A percentile compares a stretch with the other conserved stretches of the same genome.
Evolutionary conservation across 2,797 vertebrate species (phyloP).

Genomic region (Schizothorax lantsangensis): DNA sequence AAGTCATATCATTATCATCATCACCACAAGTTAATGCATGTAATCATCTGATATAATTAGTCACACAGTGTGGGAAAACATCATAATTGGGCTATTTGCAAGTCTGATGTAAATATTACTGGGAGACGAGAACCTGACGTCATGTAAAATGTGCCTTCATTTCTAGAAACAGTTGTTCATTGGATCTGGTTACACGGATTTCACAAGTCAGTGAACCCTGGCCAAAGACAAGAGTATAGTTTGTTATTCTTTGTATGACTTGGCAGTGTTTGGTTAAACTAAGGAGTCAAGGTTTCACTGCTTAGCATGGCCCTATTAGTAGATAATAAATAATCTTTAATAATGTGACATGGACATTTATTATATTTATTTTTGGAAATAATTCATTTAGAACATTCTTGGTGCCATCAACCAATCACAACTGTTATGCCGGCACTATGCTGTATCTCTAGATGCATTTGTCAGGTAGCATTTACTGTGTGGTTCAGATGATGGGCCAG

Average conservation of each 20-base stretch:
- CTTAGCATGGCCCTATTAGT: neutral
- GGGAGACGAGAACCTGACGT: neutral
- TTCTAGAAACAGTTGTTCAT: neutral
- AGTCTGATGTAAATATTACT: neutral
- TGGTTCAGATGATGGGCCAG: neutral
- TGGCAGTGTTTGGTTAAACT: neutral
- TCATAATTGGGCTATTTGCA: conserved; percentile 11
- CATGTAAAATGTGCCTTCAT: neutral
- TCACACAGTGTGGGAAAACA: neutral
- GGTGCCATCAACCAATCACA: too few relatives aligned
- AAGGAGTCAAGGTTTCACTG: neutral
- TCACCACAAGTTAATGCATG: neutral
- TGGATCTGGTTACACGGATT: neutral
- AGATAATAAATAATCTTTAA: neutral
- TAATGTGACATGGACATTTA: neutral
- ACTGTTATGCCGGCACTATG: too few relatives aligned
- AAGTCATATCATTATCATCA: neutral
- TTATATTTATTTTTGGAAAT: neutral
- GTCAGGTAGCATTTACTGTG: too few relatives aligned
- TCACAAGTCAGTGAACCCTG: neutral
- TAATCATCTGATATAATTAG: neutral
- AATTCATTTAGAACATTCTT: neutral
- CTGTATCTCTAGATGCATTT: neutral
- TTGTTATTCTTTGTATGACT: neutral
- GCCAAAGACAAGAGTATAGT: neutral